Base-by-base conservation (phyloP, 2,113 vertebrate genomes). In the Nymphicus hollandicus region DNA sequence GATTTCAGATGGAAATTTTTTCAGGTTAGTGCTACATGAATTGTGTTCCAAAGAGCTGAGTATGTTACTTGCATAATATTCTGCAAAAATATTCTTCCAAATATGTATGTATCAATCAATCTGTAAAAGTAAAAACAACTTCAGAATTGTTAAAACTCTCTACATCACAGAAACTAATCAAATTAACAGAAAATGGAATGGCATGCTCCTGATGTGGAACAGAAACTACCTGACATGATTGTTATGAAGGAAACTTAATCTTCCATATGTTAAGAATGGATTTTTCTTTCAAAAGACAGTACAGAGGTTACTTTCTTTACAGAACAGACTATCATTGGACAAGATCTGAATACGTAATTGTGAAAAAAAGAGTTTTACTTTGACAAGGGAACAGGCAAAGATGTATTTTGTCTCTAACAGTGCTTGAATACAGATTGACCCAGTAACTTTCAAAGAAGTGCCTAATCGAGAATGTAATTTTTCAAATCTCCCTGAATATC, bases 81-180 rank as follows among this genome's bases (percentile, higher is more conserved):
- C 82, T 91, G 71, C 83, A 80, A 91, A 94, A 92, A 72, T 64
- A 68, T 27, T 95, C 85, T 91, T 52, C 66, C 78, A 95, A 79
- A 85, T 70, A 58, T 46, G 15, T 76, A 85, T 70, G 13, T 60
- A 85, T 84, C 52, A 78, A 47, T 91, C 73, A 87, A 65, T 72
- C 74, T 88, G 64, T 94, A 76, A 70, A 63, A 90, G 8, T 29
- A 55, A 86, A 96, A 94, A 55, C 37, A 74, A 95, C 83, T 53
- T 58, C 8, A 20, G 31, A 80, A 91, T 94, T 93, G 7, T 25
- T 80, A 56, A 83, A 89, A 63, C n/a, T 77, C 58, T 70, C 9
- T 71, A 24, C 31, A 44, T 72, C 16, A 31, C 56, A 25, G 18
- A 87, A 92, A 61, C 39, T 47, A 84, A 89, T 81, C 91, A 86